A percentile compares a stretch with the other conserved stretches of the same genome.
Evolutionary conservation across 2,113 vertebrate genomes (phyloP).

Genomic region (Nyctereutes procyonoides): DNA sequence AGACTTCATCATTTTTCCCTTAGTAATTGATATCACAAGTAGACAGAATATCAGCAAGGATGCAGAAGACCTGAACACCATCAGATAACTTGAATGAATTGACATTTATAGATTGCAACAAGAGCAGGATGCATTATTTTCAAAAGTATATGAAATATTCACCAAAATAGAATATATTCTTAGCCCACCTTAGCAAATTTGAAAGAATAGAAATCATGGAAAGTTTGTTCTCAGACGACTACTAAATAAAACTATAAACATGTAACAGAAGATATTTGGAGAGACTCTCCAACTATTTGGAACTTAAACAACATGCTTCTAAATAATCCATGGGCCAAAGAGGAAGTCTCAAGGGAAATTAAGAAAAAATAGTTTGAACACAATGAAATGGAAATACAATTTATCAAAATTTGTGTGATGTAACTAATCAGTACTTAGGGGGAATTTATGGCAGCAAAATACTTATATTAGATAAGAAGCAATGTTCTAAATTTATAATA

Average conservation of each 20-base stretch:
- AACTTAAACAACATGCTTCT: neutral
- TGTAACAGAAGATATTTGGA: neutral
- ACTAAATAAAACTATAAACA: neutral
- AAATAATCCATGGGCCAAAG: neutral
- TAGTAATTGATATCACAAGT: neutral
- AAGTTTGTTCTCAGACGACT: constrained; percentile 1
- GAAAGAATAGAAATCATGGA: neutral
- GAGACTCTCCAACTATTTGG: neutral
- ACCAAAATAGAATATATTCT: neutral
- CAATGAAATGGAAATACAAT: neutral
- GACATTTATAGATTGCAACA: neutral
- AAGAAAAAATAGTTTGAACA: neutral
- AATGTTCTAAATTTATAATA: neutral
- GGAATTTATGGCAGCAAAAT: neutral
- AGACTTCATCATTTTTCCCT: neutral
- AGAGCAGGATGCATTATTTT: neutral
- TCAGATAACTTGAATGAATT: neutral
- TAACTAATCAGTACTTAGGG: neutral
- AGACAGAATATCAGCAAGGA: neutral
- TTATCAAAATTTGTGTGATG: neutral
- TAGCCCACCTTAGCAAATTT: neutral
- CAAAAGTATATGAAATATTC: neutral
- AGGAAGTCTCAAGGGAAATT: neutral
- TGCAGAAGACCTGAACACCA: neutral
- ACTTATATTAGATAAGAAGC: neutral